These are phyloP conservation scores for Phocides pigmalion DNA, from an alignment of 1,140 invertebrate genomes.

Conservation along the genomic window DNA sequence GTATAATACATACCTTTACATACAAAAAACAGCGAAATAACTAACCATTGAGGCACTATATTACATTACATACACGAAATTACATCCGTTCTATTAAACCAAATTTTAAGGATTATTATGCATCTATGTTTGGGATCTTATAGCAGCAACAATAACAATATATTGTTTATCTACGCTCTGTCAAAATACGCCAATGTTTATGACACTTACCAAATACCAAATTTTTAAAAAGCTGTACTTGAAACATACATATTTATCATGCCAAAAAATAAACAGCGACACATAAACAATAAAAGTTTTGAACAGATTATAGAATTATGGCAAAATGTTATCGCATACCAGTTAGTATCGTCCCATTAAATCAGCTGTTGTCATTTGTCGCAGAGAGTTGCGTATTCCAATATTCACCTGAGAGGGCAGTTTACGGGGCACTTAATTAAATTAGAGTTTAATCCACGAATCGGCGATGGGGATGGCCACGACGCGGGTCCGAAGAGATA, in stretches of 20 bases:
- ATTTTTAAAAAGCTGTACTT: neutral
- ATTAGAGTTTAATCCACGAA: conserved; percentile 56
- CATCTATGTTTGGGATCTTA: too few species aligned
- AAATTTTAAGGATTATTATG: neutral
- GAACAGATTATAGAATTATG: conserved; percentile 19
- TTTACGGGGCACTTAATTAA: conserved; percentile 75
- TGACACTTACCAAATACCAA: neutral
- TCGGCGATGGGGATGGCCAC: conserved; percentile 33
- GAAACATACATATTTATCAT: neutral
- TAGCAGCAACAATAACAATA: too few species aligned
- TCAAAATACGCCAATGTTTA: too few species aligned
- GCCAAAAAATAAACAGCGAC: conserved; percentile 10
- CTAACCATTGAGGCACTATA: too few species aligned
- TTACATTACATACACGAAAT: too few species aligned
- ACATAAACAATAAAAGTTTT: conserved; percentile 36
- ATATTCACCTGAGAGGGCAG: conserved; percentile 63
- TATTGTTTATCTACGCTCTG: too few species aligned
- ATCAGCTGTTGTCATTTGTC: conserved; percentile 55
- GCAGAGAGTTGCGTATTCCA: conserved; percentile 46
- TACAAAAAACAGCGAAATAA: too few species aligned
- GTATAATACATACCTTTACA: too few species aligned
- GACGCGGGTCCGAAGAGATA: conserved; percentile 32
- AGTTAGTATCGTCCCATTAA: conserved; percentile 32
- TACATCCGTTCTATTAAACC: neutral
- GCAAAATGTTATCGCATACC: conserved; percentile 47